Evolutionary conservation across 2,797 vertebrate genomes (phyloP), one percentile per base, ranked within the genome.

Genomic region (Anguilla anguilla): DNA sequence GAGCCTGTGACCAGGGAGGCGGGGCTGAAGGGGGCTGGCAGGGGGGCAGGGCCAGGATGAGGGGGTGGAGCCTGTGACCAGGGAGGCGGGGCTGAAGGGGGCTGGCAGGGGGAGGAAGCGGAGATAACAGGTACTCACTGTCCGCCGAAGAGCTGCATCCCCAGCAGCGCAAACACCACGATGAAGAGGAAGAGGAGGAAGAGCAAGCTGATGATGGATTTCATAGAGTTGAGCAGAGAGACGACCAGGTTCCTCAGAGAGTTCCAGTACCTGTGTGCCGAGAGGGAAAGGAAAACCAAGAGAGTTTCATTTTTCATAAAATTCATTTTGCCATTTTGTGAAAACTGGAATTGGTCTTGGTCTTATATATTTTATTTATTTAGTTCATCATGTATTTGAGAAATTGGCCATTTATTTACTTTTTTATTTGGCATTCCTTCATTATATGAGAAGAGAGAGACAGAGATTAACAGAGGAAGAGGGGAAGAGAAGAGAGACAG

Each of bases 101-200:
- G 90, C 51, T 85, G 84, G 49, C 49, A 4, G 49, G 49, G 17
- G 10, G 43, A 28, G 67, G 39, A 69, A 53, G 6, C 5, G 6
- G 22, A 6, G 61, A 19, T 35, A n/a, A 81, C 28, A 2, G 15
- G 31, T 77, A 97, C 98, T 98, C 92, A 99, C 98, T 98, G 98
- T 94, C 98, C 98, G 89, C 98, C 98, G 0, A 99, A 99, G 89
- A 99, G 97, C 95, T 99, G 98, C 98, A 99, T 99, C 87, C 98
- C 98, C 90, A 99, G 96, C 93, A 99, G 93, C 22, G 99, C 98
- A 6, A 99, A 99, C 88, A 99, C 98, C 82, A 99, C 98, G 0
- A 99, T 99, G 95, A 99, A 99, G 81, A 99, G 97, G 95, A 99
- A 99, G 43, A 99, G 98, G 89, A 99, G 96, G 94, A 99, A 99